Percentiles rank a stretch among this genome's conserved stretches.
Conservation (phyloP, 1,140 invertebrate species). For the Cherax quadricarinatus region DNA sequence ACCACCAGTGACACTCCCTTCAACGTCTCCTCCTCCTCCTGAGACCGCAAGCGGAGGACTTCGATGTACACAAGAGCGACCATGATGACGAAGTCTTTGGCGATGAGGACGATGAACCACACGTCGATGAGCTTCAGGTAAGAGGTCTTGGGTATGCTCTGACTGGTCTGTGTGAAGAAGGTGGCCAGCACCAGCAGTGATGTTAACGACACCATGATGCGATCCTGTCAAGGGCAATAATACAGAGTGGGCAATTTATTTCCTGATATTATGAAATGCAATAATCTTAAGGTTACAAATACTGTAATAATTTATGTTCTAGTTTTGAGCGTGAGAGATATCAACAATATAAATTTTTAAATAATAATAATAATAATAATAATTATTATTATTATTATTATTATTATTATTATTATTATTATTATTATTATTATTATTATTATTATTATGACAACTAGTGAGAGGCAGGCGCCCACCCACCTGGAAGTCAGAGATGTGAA, state of each 20-base stretch:
- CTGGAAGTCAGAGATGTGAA: slow-evolving; percentile 55
- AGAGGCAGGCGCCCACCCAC: background rate
- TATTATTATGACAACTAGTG: too few species aligned
- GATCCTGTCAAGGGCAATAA: slow-evolving; percentile 44
- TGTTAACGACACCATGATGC: slow-evolving; percentile 72
- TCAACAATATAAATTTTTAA: too few species aligned
- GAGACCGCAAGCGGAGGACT: background rate
- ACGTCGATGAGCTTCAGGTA: slow-evolving; percentile 71
- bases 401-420: too few species aligned
- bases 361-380: too few species aligned
- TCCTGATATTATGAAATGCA: too few species aligned
- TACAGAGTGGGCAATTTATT: background rate
- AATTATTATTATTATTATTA: too few species aligned
- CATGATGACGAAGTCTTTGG: slow-evolving; percentile 57
- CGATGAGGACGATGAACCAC: slow-evolving; percentile 64
- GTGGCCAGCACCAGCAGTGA: slow-evolving; percentile 66
- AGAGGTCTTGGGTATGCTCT: slow-evolving; percentile 59
- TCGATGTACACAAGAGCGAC: slow-evolving; percentile 50
- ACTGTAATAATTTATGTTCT: too few species aligned
- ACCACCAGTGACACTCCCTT: background rate
- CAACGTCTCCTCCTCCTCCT: too few species aligned
- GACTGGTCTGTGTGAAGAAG: slow-evolving; percentile 69
- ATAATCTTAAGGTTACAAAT: too few species aligned
- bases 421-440: too few species aligned
- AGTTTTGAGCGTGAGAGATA: too few species aligned